These are phyloP conservation scores for Deroptyus accipitrinus DNA, from an alignment of 2,113 vertebrate genomes.

Conservation along the genomic window DNA sequence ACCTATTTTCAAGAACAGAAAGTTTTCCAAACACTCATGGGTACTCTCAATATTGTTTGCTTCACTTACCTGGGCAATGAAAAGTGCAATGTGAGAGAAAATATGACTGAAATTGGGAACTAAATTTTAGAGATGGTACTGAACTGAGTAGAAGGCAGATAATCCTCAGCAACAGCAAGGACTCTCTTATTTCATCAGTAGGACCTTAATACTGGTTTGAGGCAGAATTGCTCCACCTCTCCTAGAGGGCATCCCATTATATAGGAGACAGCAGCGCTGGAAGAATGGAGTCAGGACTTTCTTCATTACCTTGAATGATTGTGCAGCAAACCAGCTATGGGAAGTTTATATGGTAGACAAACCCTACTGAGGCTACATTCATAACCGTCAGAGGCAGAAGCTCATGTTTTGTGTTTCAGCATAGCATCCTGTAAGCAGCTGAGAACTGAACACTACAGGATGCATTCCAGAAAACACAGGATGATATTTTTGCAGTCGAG, in stretches of 20 bases:
- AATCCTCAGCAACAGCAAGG: not conserved
- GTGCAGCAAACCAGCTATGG: not conserved
- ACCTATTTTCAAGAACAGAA: not conserved
- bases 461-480: not conserved
- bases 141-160: not conserved
- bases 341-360: not conserved
- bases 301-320: not conserved
- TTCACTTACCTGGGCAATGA: not conserved
- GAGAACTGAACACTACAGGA: not conserved
- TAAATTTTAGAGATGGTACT: not conserved
- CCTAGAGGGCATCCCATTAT: not conserved
- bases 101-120: not conserved
- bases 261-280: not conserved
- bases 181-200: not conserved
- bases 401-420: not conserved
- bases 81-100: not conserved
- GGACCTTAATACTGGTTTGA: not conserved
- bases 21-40: not conserved
- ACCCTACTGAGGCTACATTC: not conserved
- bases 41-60: not conserved
- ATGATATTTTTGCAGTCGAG: not conserved
- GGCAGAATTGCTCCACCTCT: not conserved
- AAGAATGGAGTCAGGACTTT: not conserved
- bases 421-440: not conserved
- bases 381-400: not conserved